These are phyloP conservation scores for Epinotia nisella DNA, from an alignment of 2,888 invertebrate species.

Conservation along the genomic window DNA sequence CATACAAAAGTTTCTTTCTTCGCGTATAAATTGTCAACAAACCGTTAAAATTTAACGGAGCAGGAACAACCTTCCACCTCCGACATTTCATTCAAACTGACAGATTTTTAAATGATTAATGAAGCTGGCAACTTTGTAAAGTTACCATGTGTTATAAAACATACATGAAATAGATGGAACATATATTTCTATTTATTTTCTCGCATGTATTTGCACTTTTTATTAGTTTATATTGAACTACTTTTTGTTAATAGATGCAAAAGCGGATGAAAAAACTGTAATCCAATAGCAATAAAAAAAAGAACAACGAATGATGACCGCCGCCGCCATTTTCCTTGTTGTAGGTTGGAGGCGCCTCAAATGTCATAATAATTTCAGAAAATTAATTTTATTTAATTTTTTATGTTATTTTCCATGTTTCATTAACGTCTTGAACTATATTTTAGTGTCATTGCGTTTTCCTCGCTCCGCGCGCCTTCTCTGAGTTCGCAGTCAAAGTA, in stretches of 20 bases:
- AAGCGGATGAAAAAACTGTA: background rate
- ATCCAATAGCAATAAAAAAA: conserved; percentile 29
- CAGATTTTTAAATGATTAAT: conserved; percentile 55
- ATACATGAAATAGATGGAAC: background rate
- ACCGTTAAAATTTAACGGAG: conserved; percentile 71
- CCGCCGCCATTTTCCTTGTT: conserved; percentile 83
- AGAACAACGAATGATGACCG: conserved; percentile 44
- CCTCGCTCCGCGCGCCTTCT: conserved; percentile 53
- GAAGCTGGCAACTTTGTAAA: conserved; percentile 37
- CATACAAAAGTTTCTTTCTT: conserved; percentile 59
- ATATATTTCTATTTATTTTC: background rate
- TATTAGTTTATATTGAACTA: background rate
- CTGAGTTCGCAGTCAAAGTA: conserved; percentile 60
- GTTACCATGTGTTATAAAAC: conserved; percentile 5
- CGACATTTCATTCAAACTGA: conserved; percentile 71
- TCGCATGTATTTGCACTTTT: background rate
- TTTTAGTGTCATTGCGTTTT: conserved; percentile 60
- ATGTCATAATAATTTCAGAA: conserved; percentile 84
- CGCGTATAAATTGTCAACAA: conserved; percentile 74
- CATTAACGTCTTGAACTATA: conserved; percentile 58
- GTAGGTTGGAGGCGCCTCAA: conserved; percentile 84
- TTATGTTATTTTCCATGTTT: conserved; percentile 71
- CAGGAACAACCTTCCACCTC: conserved; percentile 57
- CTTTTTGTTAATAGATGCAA: background rate
- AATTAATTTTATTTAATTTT: conserved; percentile 77